These are phyloP conservation scores for Rhagophthalmus giganteus DNA, from an alignment of 2,888 invertebrate species.

Conservation along the genomic window DNA sequence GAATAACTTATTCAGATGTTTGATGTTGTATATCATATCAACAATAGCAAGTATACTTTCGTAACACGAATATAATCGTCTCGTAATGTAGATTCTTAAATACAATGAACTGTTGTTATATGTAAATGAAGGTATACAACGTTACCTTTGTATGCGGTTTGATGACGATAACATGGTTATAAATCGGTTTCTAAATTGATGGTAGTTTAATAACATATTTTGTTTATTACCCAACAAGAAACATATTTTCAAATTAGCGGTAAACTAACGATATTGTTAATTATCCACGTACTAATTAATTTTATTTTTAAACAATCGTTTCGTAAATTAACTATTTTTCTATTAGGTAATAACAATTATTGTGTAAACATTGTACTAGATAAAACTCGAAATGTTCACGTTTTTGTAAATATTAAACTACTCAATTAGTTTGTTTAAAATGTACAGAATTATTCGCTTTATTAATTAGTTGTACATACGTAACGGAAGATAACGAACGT, in stretches of 20 bases:
- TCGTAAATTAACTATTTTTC: too few relatives aligned
- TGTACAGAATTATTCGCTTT: too few relatives aligned
- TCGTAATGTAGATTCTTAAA: conserved; percentile 51
- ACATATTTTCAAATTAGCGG: conserved; percentile 4
- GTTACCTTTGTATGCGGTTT: conserved; percentile 22
- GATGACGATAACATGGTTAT: conserved; percentile 24
- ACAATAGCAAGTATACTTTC: conserved; percentile 52
- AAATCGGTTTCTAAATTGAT: conserved; percentile 21
- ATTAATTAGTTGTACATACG: too few relatives aligned
- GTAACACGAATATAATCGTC: conserved; percentile 53
- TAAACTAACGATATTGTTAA: too few relatives aligned
- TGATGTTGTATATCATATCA: conserved; percentile 47
- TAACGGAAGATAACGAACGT: too few relatives aligned
- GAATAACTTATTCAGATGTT: conserved; percentile 50
- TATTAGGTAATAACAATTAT: too few relatives aligned
- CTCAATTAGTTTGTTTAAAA: too few relatives aligned
- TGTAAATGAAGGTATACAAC: conserved; percentile 47
- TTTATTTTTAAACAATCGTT: too few relatives aligned
- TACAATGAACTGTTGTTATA: conserved; percentile 53
- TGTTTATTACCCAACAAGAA: conserved; percentile 8
- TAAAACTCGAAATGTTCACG: too few relatives aligned
- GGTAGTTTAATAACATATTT: conserved; percentile 16
- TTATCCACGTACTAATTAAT: too few relatives aligned
- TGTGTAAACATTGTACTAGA: too few relatives aligned
- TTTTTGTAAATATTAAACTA: too few relatives aligned